Base-by-base conservation (phyloP, 2,113 vertebrate genomes). In the Euleptes europaea region DNA sequence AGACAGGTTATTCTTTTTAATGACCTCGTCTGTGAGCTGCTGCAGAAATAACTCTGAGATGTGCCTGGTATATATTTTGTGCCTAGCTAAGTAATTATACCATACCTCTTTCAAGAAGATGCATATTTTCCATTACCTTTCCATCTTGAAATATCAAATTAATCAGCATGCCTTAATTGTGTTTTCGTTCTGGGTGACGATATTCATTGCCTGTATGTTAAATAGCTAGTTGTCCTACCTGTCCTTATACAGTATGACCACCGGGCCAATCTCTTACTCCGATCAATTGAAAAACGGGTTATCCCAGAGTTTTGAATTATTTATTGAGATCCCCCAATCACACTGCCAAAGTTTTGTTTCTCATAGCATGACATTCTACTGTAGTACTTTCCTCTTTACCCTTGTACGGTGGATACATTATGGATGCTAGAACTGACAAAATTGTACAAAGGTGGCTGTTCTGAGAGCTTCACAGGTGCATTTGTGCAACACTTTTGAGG, bases 181-280 rank as follows among this genome's bases (percentile, higher is more conserved):
- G 88, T 86, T 92, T 94, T 93, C 88, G 87, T 72, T 75, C 35
- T 85, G 80, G 76, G 78, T 94, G 85, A 67, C 0, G 70, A 80
- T 78, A 35, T 85, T 89, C 92, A 83, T 19, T 88, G 86, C 84
- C 90, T 88, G 76, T 93, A 81, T 90, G 81, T 86, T 94, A 92
- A 94, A 92, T 90, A 92, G 89, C 66, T 87, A 88, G 88, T 78
- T 83, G 88, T 94, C 91, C 92, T 93, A 92, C 92, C 88, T 90
- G 86, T 86, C 93, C 88, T 95, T 92, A 89, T 11, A 14, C 76
- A 91, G 47, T 49, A 90, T 26, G 49, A 78, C 87, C 89, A 83
- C 38, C 35, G 54, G 90, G 73, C 80, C 88, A 90, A 35, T 63
- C 82, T 86, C 85, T 88, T 88, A 35, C 49, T 6, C 0, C 89